A percentile compares a stretch with the other conserved stretches of the same genome.
Evolutionary conservation across 2,797 vertebrate genomes (phyloP).

Genomic region (Scyliorhinus canicula): DNA sequence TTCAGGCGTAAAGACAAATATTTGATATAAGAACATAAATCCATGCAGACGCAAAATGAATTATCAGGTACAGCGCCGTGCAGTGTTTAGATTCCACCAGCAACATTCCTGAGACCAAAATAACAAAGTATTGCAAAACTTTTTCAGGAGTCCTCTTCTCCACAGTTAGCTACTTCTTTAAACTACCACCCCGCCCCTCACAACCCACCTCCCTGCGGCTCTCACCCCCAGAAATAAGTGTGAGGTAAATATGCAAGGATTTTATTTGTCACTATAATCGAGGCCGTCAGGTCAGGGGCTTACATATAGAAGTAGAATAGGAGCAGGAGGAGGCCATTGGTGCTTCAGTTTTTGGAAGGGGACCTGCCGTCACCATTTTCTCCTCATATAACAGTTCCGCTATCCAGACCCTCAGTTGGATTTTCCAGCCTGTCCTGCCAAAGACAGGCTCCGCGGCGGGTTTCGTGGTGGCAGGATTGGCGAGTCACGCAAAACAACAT

Average conservation of each 20-base stretch:
- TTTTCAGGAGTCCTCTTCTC: not conserved
- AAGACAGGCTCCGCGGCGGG: no score
- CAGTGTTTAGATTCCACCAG: not conserved
- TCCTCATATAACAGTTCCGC: no score
- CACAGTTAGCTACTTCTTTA: not conserved
- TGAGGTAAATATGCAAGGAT: not conserved
- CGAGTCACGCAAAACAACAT: no score
- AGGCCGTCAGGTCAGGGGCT: not conserved
- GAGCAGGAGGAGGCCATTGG: no score
- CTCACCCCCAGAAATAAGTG: not conserved
- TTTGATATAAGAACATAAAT: not conserved
- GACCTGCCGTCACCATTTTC: no score
- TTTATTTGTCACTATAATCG: not conserved
- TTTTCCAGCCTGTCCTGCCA: no score
- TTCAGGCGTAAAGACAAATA: not conserved
- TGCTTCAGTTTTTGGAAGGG: no score
- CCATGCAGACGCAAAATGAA: not conserved
- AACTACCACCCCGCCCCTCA: not conserved
- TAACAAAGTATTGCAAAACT: not conserved
- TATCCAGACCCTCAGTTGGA: no score
- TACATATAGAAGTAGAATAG: no score
- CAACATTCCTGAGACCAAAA: not conserved
- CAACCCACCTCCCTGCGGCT: not conserved
- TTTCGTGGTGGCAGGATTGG: no score
- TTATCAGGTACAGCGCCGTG: not conserved